Evolutionary conservation across 2,797 vertebrate genomes (phyloP).

Genomic region (Delichon dasypus): DNA sequence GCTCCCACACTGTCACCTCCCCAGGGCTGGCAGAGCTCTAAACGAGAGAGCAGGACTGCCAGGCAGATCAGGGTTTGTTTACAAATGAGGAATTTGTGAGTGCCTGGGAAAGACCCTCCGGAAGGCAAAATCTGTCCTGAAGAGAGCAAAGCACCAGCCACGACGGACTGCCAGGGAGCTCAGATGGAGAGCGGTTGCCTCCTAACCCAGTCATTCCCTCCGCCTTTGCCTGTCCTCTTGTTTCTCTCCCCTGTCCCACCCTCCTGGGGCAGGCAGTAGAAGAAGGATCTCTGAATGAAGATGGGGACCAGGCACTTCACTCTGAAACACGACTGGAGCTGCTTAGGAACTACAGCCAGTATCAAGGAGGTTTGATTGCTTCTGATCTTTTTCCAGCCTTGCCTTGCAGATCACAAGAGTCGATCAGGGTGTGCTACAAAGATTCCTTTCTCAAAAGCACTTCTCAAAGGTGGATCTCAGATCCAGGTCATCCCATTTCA

Average conservation of each 20-base stretch:
- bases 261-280: neutral
- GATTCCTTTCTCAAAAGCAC: neutral
- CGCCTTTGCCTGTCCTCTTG: neutral
- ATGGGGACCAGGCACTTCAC: neutral
- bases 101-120: neutral
- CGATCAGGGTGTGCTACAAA: neutral
- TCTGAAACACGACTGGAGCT: neutral
- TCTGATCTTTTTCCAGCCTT: neutral
- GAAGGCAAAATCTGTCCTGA: neutral
- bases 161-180: fast-evolving
- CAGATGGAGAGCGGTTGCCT: fast-evolving
- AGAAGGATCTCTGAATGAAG: neutral
- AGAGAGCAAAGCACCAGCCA: neutral
- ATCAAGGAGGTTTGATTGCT: neutral
- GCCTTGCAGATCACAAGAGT: neutral
- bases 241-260: neutral
- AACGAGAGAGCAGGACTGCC: neutral
- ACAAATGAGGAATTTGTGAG: neutral
- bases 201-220: neutral
- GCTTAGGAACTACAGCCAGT: neutral
- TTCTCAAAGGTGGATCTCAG: neutral
- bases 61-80: neutral
- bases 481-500: neutral
- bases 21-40: neutral
- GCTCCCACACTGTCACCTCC: neutral